Conservation (phyloP, 2,888 invertebrate genomes). For the Eustalomyia histrio region DNA sequence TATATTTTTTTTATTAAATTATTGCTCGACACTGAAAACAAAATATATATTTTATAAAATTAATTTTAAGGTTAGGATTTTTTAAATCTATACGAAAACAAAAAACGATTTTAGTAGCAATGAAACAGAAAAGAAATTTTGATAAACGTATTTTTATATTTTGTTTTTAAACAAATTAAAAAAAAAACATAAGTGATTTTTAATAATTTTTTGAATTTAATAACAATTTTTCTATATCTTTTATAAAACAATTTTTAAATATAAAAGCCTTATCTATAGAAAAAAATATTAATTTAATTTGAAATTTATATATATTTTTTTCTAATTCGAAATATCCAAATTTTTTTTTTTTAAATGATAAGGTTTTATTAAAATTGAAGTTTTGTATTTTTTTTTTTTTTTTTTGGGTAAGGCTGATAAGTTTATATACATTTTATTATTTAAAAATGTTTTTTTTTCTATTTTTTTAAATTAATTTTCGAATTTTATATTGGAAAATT, state of each 20-base stretch:
- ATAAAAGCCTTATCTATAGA: not conserved
- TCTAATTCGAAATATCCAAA: too few species aligned
- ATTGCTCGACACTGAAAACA: constrained; percentile 50
- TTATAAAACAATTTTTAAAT: not conserved
- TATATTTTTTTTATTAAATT: constrained; percentile 35
- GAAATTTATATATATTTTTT: too few species aligned
- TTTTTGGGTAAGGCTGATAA: not conserved
- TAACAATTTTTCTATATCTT: not conserved
- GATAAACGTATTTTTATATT: constrained; percentile 13
- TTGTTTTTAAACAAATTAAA: not conserved
- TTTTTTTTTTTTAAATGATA: too few species aligned
- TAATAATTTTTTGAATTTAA: not conserved
- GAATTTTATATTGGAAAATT: too few species aligned
- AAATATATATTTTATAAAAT: constrained; percentile 22
- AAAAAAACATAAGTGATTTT: not conserved
- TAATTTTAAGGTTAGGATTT: constrained; percentile 47
- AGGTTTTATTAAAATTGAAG: too few species aligned
- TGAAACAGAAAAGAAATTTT: constrained; percentile 1
- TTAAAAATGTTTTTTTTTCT: not conserved
- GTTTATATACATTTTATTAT: not conserved
- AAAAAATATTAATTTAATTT: too few species aligned
- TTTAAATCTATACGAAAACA: not conserved
- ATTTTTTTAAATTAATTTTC: too few species aligned
- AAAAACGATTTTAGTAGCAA: constrained; percentile 5
- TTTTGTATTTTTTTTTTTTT: not conserved